Evolutionary conservation across 1,140 invertebrate species (phyloP), one percentile per base, ranked within the genome.

Genomic region (Luehdorfia chinensis): DNA sequence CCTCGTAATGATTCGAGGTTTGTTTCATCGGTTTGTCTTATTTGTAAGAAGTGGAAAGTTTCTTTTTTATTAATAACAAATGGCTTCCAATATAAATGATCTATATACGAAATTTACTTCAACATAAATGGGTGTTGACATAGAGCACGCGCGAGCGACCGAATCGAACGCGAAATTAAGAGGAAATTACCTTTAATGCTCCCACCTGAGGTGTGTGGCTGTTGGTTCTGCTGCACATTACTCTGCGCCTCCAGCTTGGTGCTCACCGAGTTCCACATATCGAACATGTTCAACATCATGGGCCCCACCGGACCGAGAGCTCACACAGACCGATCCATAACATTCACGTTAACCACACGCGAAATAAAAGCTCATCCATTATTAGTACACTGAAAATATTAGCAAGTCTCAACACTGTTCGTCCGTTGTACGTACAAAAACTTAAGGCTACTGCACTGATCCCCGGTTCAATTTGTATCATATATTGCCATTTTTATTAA

Each of bases 261-360:
- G 88, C 90, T 92, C 75, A 94, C 93, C 87, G 91, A 92, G 89
- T 92, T 94, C 93, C 93, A 94, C 93, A 94, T 94, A 88, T 94
- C 93, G 89, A 94, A 94, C 93, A 94, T 94, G 87, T 92, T 93
- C 67, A 86, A 60, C 79, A 84, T 86, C 31, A 55, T 78, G 53
- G 65, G 64, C 65, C 75, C 67, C 41, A 12, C 16, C 16, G 57
- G 68, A 71, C 75, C 67, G 34, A 23, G n/a, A n/a, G 16, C 45
- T 57, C 60, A 49, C 41, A 66, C 63, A 67, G 68, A 66, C 48
- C 30, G 48, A n/a, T 66, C 49, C 64, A 65, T 70, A 59, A 72
- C 74, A 77, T 57, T 59, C 51, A 55, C 48, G 49, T 27, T 28
- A 23, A n/a, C 31, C 55, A 59, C 63, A 48, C 53, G 69, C 48